Evolutionary conservation across 2,797 vertebrate species (phyloP), one percentile per base, ranked within the genome.

Genomic region (Petrocephalus schoutedeni): DNA sequence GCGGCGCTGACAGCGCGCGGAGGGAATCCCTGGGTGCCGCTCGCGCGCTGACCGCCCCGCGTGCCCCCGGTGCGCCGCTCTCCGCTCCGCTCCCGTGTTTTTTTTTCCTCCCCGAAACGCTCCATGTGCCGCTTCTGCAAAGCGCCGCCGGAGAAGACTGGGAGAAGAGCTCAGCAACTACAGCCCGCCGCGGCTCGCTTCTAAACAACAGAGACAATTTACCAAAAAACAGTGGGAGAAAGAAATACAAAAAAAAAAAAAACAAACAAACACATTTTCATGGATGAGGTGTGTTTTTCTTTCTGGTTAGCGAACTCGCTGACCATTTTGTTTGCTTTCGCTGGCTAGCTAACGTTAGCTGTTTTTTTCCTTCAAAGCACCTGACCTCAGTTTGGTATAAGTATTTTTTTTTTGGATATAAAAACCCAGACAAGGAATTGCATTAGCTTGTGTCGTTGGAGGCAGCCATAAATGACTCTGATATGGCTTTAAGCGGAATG

Each of bases 401-500:
- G 80, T 84, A 28, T 54, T 19, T 28, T 2, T 28, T 85, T 74
- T 87, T 80, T 87, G 67, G 32, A 87, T 87, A 57, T 77, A 80
- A 36, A 80, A 80, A 87, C 74, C 71, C 87, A 80, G 87, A 87
- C 67, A 23, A 77, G 51, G 61, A 88, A 51, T 88, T 59, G 56
- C 64, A 49, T 58, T 85, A 53, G 59, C 88, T 57, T 58, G 56
- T 67, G 61, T 90, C 58, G 53, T 58, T 58, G 87, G 91, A 95
- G 95, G 95, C 95, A 95, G 93, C 95, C 94, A 90, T 94, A 93
- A 94, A 94, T 91, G 95, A 95, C 89, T 95, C 94, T 90, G 95
- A 95, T 92, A 96, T 96, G 95, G 95, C 95, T 91, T 94, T 96
- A 92, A 95, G 95, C 92, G 94, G 95, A 93, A 94, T 95, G 14